Percentiles rank a stretch among this genome's conserved stretches.
Evolutionary conservation across 2,888 invertebrate genomes (phyloP).

Genomic region (Trichacis sp.): DNA sequence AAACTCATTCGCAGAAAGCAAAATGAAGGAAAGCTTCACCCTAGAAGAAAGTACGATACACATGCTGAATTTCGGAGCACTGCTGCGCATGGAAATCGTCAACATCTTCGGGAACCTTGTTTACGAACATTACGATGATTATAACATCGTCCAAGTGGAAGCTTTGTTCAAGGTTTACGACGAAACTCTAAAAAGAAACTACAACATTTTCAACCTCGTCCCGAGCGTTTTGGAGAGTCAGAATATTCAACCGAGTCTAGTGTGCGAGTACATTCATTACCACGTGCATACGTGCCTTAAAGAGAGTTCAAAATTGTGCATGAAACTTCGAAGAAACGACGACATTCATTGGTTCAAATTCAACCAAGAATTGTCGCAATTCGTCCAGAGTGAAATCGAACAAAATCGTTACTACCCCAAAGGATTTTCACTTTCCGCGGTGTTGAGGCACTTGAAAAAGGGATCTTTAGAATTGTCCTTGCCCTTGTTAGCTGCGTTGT

Average conservation of each 20-base stretch:
- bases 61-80: conserved; percentile 44
- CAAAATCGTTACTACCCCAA: conserved; percentile 23
- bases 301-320: conserved; percentile 35
- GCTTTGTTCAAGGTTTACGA: conserved; percentile 44
- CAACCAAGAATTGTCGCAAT: conserved; percentile 6
- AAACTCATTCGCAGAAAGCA: background rate
- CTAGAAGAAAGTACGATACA: conserved; percentile 47
- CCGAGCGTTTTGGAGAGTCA: conserved; percentile 39
- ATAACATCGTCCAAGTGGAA: conserved; percentile 43
- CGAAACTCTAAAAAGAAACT: conserved; percentile 46
- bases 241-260: conserved; percentile 40
- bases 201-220: conserved; percentile 47
- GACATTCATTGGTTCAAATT: background rate
- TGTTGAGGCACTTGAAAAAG: conserved; percentile 29
- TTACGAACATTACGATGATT: conserved; percentile 52
- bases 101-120: conserved; percentile 48
- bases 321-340: conserved; percentile 18
- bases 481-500: conserved; percentile 41
- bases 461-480: conserved; percentile 30
- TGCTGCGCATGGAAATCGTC: conserved; percentile 44
- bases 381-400: conserved; percentile 2
- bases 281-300: conserved; percentile 35
- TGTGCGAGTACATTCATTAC: conserved; percentile 44
- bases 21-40: conserved; percentile 13
- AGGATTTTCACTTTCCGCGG: conserved; percentile 33